These are phyloP conservation scores for Oreochromis grahami DNA, from an alignment of 2,797 vertebrate species.

Conservation along the genomic window DNA sequence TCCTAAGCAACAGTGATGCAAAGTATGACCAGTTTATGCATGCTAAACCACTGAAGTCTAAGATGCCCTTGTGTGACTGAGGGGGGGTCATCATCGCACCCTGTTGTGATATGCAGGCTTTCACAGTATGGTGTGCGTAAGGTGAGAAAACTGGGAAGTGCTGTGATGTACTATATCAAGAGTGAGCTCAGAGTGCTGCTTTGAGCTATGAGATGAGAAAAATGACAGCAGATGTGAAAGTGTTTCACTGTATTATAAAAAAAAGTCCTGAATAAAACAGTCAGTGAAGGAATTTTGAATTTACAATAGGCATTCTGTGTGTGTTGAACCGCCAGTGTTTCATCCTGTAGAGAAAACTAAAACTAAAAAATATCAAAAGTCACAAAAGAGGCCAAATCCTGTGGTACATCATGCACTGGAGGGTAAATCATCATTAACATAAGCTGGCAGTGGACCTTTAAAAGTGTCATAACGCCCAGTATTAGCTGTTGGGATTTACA, in stretches of 20 bases:
- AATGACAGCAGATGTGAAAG: slow-evolving; percentile 58
- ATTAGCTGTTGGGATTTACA: slow-evolving; percentile 30
- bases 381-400: slow-evolving; percentile 1
- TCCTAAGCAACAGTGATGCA: not conserved
- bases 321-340: not conserved
- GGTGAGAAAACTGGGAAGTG: slow-evolving; percentile 72
- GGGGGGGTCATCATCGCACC: slow-evolving; percentile 51
- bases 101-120: slow-evolving; percentile 53
- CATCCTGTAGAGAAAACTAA: not conserved
- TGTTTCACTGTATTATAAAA: slow-evolving; percentile 58
- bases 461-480: slow-evolving; percentile 39
- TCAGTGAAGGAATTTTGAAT: slow-evolving; percentile 39
- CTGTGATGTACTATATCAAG: slow-evolving; percentile 63
- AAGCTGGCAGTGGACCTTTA: slow-evolving; percentile 54
- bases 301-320: slow-evolving; percentile 3
- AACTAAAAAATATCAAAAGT: not conserved
- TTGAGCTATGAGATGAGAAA: slow-evolving; percentile 49
- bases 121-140: slow-evolving; percentile 50
- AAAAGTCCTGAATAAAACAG: slow-evolving; percentile 56
- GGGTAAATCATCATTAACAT: slow-evolving; percentile 44
- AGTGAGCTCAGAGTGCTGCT: slow-evolving; percentile 45
- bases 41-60: slow-evolving; percentile 42
- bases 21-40: slow-evolving; percentile 29
- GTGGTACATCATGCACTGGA: slow-evolving; percentile 11
- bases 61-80: slow-evolving; percentile 58